These are phyloP conservation scores for Arenaria interpres DNA, from an alignment of 2,113 vertebrate genomes.

Conservation along the genomic window DNA sequence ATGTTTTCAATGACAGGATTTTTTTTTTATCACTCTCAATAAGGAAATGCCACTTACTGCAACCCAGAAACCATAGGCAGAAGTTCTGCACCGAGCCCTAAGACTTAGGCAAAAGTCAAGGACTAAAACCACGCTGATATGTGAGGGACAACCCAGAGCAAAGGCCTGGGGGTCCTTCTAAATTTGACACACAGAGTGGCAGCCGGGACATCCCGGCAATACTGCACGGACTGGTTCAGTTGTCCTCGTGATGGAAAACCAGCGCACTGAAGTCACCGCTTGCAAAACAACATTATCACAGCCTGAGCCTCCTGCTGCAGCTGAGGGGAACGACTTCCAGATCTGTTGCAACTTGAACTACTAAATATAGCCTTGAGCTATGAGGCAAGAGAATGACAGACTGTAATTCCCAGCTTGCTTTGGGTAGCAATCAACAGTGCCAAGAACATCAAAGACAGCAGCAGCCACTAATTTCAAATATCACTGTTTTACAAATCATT, in stretches of 20 bases:
- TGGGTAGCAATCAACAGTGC: slow-evolving; percentile 1
- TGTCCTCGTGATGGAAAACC: neutral
- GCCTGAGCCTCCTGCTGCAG: neutral
- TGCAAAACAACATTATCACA: neutral
- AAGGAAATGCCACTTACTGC: neutral
- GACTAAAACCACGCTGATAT: fast-evolving
- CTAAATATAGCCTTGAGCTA: slow-evolving; percentile 59
- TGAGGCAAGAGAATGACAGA: slow-evolving; percentile 18
- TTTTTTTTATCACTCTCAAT: neutral
- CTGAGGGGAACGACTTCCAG: slow-evolving; percentile 33
- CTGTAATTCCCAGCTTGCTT: slow-evolving; percentile 40
- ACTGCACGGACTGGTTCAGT: neutral
- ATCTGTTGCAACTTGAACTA: slow-evolving; percentile 41
- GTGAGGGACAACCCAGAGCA: neutral
- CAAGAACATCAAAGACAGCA: slow-evolving; percentile 19
- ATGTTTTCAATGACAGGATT: neutral
- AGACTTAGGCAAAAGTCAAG: neutral
- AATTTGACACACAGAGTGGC: fast-evolving
- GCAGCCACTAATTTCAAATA: slow-evolving; percentile 13
- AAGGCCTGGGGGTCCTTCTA: neutral
- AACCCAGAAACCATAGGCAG: fast-evolving
- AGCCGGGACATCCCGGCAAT: neutral
- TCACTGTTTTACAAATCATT: neutral
- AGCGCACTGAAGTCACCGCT: neutral
- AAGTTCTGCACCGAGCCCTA: neutral